Percentiles rank a stretch among this genome's conserved stretches.
Evolutionary conservation across 37 sponge, comb jelly and placozoan genomes (phyloP).

Genomic region (Aphrocallistes beatrix): DNA sequence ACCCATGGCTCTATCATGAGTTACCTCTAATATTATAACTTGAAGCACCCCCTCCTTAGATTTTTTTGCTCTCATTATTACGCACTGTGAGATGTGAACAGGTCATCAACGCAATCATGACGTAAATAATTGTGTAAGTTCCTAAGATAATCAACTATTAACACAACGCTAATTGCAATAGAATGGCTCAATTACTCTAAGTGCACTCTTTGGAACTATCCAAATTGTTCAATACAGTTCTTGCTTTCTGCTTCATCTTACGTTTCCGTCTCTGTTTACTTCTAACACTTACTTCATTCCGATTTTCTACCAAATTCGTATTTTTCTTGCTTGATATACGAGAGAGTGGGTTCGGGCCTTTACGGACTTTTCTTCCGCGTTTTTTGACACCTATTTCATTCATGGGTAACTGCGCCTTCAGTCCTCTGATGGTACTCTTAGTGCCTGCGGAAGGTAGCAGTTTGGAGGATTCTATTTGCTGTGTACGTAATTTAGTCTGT

Average conservation of each 20-base stretch:
- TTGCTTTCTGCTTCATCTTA: slow-evolving; percentile 4
- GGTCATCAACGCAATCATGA: too few species aligned
- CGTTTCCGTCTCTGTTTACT: not conserved
- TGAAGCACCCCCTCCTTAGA: too few species aligned
- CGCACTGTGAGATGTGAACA: too few species aligned
- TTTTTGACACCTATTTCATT: not conserved
- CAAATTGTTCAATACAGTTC: too few species aligned
- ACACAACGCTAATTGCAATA: too few species aligned
- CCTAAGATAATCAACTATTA: too few species aligned
- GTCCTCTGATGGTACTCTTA: not conserved
- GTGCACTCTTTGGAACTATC: too few species aligned
- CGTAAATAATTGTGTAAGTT: too few species aligned
- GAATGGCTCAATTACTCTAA: too few species aligned
- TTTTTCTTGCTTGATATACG: not conserved
- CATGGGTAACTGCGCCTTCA: not conserved
- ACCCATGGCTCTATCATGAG: too few species aligned
- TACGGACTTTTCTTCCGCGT: not conserved
- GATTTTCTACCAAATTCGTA: not conserved
- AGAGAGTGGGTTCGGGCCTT: not conserved
- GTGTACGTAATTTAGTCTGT: not conserved
- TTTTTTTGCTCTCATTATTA: too few species aligned
- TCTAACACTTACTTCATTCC: not conserved
- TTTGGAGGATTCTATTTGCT: not conserved
- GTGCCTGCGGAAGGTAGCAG: not conserved
- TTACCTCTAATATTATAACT: too few species aligned